phyloP scores from a whole-genome alignment of 2,888 invertebrate species.

The Cerceris rybyensis region DNA sequence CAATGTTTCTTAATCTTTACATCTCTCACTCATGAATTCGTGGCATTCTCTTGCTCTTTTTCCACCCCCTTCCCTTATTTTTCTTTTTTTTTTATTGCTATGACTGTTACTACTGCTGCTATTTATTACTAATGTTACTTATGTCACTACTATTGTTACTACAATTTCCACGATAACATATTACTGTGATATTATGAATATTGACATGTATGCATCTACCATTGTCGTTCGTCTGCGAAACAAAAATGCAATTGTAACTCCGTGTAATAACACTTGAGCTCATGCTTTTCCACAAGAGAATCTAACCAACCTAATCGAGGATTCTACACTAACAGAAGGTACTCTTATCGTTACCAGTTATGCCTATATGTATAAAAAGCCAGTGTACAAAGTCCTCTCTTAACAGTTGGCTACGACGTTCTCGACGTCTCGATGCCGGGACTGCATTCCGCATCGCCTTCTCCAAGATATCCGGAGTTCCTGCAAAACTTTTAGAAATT shows the following conservation, averaged over 20 bases:
- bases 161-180: too few species aligned
- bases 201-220: slow-evolving; percentile 18
- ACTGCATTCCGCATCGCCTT: slow-evolving; percentile 45
- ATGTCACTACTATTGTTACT: not conserved
- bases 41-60: not conserved
- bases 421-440: slow-evolving; percentile 47
- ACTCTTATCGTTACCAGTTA: slow-evolving; percentile 28
- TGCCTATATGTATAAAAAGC: slow-evolving; percentile 42
- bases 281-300: slow-evolving; percentile 41
- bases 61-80: slow-evolving; percentile 1
- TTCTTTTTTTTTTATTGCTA: slow-evolving; percentile 3
- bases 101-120: too few species aligned
- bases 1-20: slow-evolving; percentile 33
- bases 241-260: slow-evolving; percentile 45
- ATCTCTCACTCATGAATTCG: slow-evolving; percentile 25
- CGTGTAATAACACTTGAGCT: slow-evolving; percentile 55
- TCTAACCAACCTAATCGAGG: slow-evolving; percentile 61
- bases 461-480: slow-evolving; percentile 10
- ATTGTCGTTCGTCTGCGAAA: slow-evolving; percentile 34
- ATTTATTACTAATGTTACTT: too few species aligned
- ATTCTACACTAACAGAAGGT: slow-evolving; percentile 51
- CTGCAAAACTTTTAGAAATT: slow-evolving; percentile 37
- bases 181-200: too few species aligned
- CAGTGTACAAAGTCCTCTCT: slow-evolving; percentile 51
- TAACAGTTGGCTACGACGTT: slow-evolving; percentile 27